Base-by-base conservation (phyloP, 1,140 invertebrate genomes). In the Macrotrachela quadricornifera region DNA sequence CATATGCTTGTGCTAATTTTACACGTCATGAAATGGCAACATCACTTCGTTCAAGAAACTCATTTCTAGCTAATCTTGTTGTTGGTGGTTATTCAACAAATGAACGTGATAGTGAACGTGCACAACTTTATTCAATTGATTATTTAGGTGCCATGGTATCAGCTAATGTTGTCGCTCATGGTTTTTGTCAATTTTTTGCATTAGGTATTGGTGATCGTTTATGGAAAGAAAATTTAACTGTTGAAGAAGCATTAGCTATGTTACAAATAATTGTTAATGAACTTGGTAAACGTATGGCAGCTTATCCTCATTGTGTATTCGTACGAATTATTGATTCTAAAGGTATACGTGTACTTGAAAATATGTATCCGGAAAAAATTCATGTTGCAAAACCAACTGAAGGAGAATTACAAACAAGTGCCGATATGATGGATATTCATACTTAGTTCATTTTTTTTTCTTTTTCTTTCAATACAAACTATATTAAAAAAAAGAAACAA, bases 11-110 rank as follows among this genome's bases (percentile, higher is more conserved):
- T 14, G 85, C 90, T 4, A 81, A 80, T 64, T 97, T 88, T 63
- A 91, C 91, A 13, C 77, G 91, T 48, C 78, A 80, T 62, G 91
- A 90, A 70, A 74, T 99, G 50, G 90, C 91, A 8, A 86, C 95
- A 66, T 83, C 82, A 64, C 74, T 99, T 1, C 77, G 94, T 60
- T 85, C 80, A 59, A 76, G 79, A 64, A 41, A 18, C 12, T 53
- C 49, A 13, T 52, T 50, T 17, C 13, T 42, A 36, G 50, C 49
- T 16, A 49, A 56, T 40, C 15, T 53, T 43, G 41, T 50, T 16
- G 37, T 56, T 13, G 46, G 42, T 44, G 50, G 46, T 18, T 36
- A 49, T 44, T 30, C 21, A 30, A 30, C 21, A 30, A 30, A 30
- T 30, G 21, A 30, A 30, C 18, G 69, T 52, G 59, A 66, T 41